These are phyloP conservation scores for Drosophila koepferae DNA, from an alignment of 2,888 invertebrate species.

Conservation along the genomic window DNA sequence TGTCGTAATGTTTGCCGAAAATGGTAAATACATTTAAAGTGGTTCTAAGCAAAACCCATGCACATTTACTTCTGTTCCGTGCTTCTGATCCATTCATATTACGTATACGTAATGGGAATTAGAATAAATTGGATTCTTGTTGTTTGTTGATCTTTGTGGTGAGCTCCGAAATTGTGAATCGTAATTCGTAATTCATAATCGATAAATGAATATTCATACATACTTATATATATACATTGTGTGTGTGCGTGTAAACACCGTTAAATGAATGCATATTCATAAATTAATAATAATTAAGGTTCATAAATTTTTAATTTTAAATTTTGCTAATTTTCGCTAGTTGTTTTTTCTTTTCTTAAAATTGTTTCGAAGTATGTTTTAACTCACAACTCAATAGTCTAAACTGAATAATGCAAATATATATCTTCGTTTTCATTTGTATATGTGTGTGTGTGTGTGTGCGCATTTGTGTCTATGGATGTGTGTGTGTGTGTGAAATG, in stretches of 20 bases:
- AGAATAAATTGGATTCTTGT: constrained; percentile 26
- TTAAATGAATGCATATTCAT: constrained; percentile 49
- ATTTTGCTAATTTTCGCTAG: constrained; percentile 84
- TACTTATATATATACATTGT: constrained; percentile 74
- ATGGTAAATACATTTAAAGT: constrained; percentile 59
- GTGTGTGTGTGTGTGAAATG: constrained; percentile 25
- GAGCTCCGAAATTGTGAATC: constrained; percentile 44
- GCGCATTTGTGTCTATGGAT: constrained; percentile 24
- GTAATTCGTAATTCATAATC: constrained; percentile 55
- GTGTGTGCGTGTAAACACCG: constrained; percentile 40
- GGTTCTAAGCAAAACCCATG: constrained; percentile 72
- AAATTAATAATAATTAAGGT: constrained; percentile 54
- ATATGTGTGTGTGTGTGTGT: constrained; percentile 28
- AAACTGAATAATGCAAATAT: constrained; percentile 49
- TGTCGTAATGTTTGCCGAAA: constrained; percentile 52
- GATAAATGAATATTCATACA: constrained; percentile 63
- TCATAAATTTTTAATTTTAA: constrained; percentile 72
- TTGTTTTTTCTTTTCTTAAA: constrained; percentile 65
- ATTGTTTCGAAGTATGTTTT: constrained; percentile 60
- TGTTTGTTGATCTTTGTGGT: constrained; percentile 35
- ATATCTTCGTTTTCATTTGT: constrained; percentile 15
- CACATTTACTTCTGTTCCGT: constrained; percentile 42
- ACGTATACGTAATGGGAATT: constrained; percentile 31
- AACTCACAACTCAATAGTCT: constrained; percentile 65
- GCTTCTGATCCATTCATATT: constrained; percentile 30